A percentile compares a stretch with the other conserved stretches of the same genome.
Conservation (phyloP, 2,113 vertebrate species). For the Rhabdornis inornatus region DNA sequence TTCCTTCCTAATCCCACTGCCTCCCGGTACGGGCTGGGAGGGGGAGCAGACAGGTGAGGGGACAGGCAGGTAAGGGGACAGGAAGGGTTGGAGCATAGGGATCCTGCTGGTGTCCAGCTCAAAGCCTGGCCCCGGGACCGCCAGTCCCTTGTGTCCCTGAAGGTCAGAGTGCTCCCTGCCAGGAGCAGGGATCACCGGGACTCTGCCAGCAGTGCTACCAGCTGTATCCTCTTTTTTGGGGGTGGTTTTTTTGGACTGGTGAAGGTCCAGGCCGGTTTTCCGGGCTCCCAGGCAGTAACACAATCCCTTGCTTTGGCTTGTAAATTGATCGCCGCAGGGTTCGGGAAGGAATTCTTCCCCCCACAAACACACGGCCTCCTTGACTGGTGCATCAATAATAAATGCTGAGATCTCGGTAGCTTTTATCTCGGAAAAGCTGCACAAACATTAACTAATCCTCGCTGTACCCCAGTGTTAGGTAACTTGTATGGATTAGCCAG, state of each 20-base stretch:
- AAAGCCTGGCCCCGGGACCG: background rate
- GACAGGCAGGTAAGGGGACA: background rate
- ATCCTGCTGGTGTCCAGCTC: background rate
- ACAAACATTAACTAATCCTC: conserved; percentile 27
- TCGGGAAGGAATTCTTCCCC: conserved; percentile 8
- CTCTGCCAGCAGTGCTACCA: background rate
- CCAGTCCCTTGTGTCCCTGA: background rate
- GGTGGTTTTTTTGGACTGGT: background rate
- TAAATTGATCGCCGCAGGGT: conserved; percentile 52
- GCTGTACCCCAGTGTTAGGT: background rate
- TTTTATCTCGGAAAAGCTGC: conserved; percentile 13
- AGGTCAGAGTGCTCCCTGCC: conserved; percentile 36
- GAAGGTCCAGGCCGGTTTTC: background rate
- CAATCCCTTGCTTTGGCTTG: conserved; percentile 26
- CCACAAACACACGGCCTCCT: background rate
- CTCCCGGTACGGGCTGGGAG: accelerated
- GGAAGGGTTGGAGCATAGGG: accelerated
- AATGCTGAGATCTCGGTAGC: background rate
- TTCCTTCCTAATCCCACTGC: background rate
- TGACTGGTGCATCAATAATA: conserved; percentile 46
- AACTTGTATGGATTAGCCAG: background rate
- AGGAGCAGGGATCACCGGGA: background rate
- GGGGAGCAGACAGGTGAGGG: background rate
- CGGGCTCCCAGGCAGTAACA: conserved; percentile 25
- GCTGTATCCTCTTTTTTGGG: accelerated